A percentile compares a stretch with the other conserved stretches of the same genome.
Evolutionary conservation across 2,888 invertebrate genomes (phyloP).

Genomic region (Macrosiphum euphorbiae): DNA sequence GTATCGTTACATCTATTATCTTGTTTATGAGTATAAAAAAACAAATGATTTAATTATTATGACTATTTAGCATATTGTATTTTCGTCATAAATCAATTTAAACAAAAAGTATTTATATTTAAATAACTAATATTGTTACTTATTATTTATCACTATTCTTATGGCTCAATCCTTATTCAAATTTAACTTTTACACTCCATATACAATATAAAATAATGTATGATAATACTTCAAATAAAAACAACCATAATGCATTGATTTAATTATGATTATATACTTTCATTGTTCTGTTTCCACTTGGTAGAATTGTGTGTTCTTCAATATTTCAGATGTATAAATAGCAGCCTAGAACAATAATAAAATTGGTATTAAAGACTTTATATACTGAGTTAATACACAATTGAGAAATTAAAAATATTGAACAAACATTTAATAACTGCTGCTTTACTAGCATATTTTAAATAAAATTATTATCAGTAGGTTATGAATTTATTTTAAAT

Average conservation of each 20-base stretch:
- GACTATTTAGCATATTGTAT: conserved; percentile 10
- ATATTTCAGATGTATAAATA: conserved; percentile 32
- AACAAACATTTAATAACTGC: not conserved
- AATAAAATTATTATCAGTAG: not conserved
- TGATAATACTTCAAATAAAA: conserved; percentile 26
- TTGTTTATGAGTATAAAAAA: conserved; percentile 27
- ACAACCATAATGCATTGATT: not conserved
- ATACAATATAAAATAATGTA: not conserved
- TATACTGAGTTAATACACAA: not conserved
- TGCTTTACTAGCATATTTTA: not conserved
- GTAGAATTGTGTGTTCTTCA: conserved; percentile 48
- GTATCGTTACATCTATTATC: conserved; percentile 18
- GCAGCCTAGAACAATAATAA: conserved; percentile 45
- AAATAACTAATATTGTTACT: not conserved
- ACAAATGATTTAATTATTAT: conserved; percentile 26
- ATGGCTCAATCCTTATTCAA: not conserved
- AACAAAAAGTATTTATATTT: not conserved
- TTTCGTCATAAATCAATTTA: conserved; percentile 29
- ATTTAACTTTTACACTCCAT: not conserved
- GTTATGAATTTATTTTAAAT: not conserved
- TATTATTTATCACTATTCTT: conserved; percentile 6
- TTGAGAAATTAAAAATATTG: not conserved
- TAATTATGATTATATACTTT: not conserved
- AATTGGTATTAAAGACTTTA: not conserved
- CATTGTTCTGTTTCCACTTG: conserved; percentile 39